These are phyloP conservation scores for Myotis yumanensis DNA, from an alignment of 2,113 vertebrate genomes.

Conservation along the genomic window DNA sequence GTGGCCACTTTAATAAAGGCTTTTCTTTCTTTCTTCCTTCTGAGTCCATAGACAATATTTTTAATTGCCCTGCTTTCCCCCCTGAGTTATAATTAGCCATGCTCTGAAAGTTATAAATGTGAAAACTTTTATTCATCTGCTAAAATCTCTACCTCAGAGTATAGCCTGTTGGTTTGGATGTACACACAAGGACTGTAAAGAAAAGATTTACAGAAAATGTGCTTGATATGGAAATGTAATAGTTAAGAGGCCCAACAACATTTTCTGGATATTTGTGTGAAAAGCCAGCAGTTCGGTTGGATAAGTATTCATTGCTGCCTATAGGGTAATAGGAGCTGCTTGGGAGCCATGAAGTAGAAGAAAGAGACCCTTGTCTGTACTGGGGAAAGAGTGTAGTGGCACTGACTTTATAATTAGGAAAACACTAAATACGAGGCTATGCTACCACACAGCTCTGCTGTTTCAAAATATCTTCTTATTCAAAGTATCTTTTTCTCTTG, in stretches of 20 bases:
- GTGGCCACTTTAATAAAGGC: conserved; percentile 41
- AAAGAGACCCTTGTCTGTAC: not conserved
- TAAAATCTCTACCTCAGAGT: conserved; percentile 61
- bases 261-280: conserved; percentile 53
- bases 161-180: conserved; percentile 36
- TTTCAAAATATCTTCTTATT: not conserved
- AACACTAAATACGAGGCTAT: not conserved
- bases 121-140: conserved; percentile 63
- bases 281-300: conserved; percentile 40
- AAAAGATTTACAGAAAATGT: conserved; percentile 64
- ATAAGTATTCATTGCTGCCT: conserved; percentile 56
- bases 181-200: conserved; percentile 67
- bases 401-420: not conserved
- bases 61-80: conserved; percentile 12
- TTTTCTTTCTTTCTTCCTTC: not conserved
- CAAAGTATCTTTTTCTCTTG: conserved; percentile 15
- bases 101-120: conserved; percentile 52
- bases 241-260: conserved; percentile 56
- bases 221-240: conserved; percentile 64
- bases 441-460: not conserved
- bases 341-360: not conserved
- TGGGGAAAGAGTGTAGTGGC: not conserved
- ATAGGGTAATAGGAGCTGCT: not conserved
- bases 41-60: conserved; percentile 31
- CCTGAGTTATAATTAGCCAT: conserved; percentile 45